Conservation (phyloP, 2,113 vertebrate species). For the Eulacestoma nigropectus region DNA sequence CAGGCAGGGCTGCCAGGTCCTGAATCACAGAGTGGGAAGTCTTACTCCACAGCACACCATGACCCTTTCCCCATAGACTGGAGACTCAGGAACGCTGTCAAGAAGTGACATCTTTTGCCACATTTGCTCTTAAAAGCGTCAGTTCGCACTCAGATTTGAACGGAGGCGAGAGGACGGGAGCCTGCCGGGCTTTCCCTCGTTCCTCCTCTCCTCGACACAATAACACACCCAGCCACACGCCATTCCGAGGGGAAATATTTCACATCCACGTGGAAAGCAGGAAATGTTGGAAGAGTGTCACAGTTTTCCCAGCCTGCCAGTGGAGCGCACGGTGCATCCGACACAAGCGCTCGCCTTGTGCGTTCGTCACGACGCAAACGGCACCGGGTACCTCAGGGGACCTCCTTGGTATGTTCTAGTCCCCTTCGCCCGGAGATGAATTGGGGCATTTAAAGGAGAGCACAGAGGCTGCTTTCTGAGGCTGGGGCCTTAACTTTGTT, state of each 20-base stretch:
- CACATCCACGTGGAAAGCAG: neutral
- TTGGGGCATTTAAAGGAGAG: conserved; percentile 66
- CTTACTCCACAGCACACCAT: neutral
- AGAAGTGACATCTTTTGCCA: neutral
- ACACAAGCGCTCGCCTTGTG: conserved; percentile 48
- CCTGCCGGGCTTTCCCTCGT: neutral
- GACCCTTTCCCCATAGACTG: neutral
- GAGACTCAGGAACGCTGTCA: neutral
- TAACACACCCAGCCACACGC: neutral
- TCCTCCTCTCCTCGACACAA: neutral
- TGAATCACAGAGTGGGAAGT: neutral
- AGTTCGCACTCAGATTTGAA: neutral
- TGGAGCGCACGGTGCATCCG: neutral
- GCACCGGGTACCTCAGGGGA: conserved; percentile 27
- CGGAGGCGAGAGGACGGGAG: neutral
- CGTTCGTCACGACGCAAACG: neutral
- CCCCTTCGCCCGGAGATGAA: conserved; percentile 66
- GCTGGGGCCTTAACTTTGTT: conserved; percentile 63
- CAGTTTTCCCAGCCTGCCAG: neutral
- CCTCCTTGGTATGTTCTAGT: conserved; percentile 56
- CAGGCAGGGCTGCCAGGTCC: neutral
- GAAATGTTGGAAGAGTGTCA: neutral
- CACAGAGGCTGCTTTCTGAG: conserved; percentile 74
- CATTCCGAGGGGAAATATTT: neutral
- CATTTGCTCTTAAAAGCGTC: conserved; percentile 26